Percentiles rank a stretch among this genome's conserved stretches.
phyloP scores from a whole-genome alignment of 2,797 vertebrate genomes.

The Tachyglossus aculeatus region DNA sequence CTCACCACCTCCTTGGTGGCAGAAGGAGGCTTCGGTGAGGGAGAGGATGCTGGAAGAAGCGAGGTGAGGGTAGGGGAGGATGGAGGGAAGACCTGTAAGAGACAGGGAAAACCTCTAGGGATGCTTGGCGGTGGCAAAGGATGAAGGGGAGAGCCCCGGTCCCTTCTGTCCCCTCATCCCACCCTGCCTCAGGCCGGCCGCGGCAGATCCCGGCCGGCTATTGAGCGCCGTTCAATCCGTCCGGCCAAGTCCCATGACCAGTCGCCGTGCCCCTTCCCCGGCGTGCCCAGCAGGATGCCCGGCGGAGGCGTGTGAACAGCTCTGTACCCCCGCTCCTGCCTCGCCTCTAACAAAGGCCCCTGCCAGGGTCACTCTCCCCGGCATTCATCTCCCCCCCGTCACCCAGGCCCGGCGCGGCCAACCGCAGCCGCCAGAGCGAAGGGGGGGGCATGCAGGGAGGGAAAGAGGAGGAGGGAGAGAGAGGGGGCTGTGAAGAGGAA shows the following conservation, averaged over 20 bases:
- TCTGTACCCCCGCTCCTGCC: slow-evolving; percentile 84
- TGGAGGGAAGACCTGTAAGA: too few relatives aligned
- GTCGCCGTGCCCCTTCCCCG: slow-evolving; percentile 86
- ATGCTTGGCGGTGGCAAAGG: slow-evolving; percentile 19
- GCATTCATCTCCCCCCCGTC: slow-evolving; percentile 60
- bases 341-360: slow-evolving; percentile 89
- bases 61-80: neutral
- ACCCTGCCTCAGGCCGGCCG: slow-evolving; percentile 40
- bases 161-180: neutral
- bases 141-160: neutral
- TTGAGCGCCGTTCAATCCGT: slow-evolving; percentile 84
- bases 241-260: slow-evolving; percentile 85
- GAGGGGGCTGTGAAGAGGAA: slow-evolving; percentile 30
- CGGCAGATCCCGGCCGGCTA: slow-evolving; percentile 65
- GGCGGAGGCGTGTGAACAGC: slow-evolving; percentile 91
- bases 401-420: neutral
- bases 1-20: slow-evolving; percentile 43
- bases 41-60: slow-evolving; percentile 10
- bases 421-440: neutral
- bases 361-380: slow-evolving; percentile 82
- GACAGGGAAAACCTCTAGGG: too few relatives aligned
- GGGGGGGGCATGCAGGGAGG: neutral
- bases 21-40: slow-evolving; percentile 12
- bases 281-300: slow-evolving; percentile 89
- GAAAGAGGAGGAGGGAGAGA: neutral